Conservation (phyloP, 2,888 invertebrate genomes). For the Latheticus oryzae region DNA sequence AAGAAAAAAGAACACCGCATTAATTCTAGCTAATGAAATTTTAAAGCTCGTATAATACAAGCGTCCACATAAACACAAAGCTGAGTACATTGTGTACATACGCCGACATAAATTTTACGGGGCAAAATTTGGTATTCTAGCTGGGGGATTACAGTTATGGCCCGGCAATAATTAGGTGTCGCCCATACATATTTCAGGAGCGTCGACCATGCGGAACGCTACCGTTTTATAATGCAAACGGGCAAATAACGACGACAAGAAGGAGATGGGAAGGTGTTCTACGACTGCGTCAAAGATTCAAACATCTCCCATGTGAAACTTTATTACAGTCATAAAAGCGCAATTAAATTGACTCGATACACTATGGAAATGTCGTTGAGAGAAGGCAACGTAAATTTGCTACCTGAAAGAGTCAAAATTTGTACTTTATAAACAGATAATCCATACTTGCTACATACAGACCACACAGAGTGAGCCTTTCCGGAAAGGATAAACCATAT, state of each 20-base stretch:
- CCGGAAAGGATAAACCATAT: conserved; percentile 21
- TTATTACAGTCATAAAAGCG: conserved; percentile 9
- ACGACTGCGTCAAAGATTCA: conserved; percentile 3
- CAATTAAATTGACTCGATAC: conserved; percentile 11
- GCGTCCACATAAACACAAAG: conserved; percentile 37
- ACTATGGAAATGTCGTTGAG: background rate
- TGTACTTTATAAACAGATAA: conserved; percentile 22
- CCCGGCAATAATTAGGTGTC: conserved; percentile 57
- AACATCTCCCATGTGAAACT: conserved; percentile 4
- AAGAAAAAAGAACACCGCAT: conserved; percentile 41
- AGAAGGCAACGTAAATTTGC: background rate
- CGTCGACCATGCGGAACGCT: conserved; percentile 45
- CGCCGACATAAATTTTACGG: conserved; percentile 50
- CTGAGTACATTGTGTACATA: conserved; percentile 46
- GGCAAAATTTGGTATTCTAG: conserved; percentile 54
- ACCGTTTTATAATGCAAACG: conserved; percentile 43
- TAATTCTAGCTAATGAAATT: conserved; percentile 50
- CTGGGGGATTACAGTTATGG: conserved; percentile 56
- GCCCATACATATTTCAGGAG: conserved; percentile 56
- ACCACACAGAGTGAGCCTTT: conserved; percentile 25
- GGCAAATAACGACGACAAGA: conserved; percentile 34
- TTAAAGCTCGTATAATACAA: conserved; percentile 45
- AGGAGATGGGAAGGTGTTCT: conserved; percentile 13
- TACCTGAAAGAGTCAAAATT: conserved; percentile 5
- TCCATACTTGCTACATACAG: conserved; percentile 28